phyloP scores from a whole-genome alignment of 2,888 invertebrate genomes.

The Sinelater perroti region DNA sequence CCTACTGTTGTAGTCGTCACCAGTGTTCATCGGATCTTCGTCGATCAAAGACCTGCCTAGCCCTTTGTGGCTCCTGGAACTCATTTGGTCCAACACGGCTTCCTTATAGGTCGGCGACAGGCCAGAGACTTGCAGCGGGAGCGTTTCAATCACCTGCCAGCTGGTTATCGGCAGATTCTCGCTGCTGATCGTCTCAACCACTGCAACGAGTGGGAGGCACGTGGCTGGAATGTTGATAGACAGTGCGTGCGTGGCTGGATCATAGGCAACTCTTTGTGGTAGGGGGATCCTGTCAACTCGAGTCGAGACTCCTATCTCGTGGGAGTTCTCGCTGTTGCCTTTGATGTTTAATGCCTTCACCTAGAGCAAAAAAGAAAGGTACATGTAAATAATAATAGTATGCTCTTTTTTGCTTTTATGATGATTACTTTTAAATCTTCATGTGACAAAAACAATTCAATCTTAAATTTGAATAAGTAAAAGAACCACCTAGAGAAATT shows the following conservation, averaged over 20 bases:
- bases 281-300: slow-evolving; percentile 85
- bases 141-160: slow-evolving; percentile 78
- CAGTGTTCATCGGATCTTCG: slow-evolving; percentile 67
- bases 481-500: too few relatives aligned
- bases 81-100: slow-evolving; percentile 71
- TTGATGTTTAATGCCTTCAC: slow-evolving; percentile 88
- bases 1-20: slow-evolving; percentile 71
- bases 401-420: too few relatives aligned
- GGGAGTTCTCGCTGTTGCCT: slow-evolving; percentile 87
- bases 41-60: slow-evolving; percentile 65
- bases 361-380: slow-evolving; percentile 54
- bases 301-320: slow-evolving; percentile 82
- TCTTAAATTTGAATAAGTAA: too few relatives aligned
- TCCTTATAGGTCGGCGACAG: slow-evolving; percentile 75
- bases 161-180: slow-evolving; percentile 65
- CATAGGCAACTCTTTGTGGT: slow-evolving; percentile 83
- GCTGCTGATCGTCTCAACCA: slow-evolving; percentile 75
- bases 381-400: too few relatives aligned
- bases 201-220: slow-evolving; percentile 78
- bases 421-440: too few relatives aligned
- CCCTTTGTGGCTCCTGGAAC: slow-evolving; percentile 60
- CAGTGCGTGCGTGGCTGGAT: slow-evolving; percentile 78
- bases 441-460: too few relatives aligned
- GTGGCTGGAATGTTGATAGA: slow-evolving; percentile 84
- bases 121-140: slow-evolving; percentile 77